Evolutionary conservation across 2,113 vertebrate genomes (phyloP), one percentile per base, ranked within the genome.

Genomic region (Oncorhynchus tshawytscha): DNA sequence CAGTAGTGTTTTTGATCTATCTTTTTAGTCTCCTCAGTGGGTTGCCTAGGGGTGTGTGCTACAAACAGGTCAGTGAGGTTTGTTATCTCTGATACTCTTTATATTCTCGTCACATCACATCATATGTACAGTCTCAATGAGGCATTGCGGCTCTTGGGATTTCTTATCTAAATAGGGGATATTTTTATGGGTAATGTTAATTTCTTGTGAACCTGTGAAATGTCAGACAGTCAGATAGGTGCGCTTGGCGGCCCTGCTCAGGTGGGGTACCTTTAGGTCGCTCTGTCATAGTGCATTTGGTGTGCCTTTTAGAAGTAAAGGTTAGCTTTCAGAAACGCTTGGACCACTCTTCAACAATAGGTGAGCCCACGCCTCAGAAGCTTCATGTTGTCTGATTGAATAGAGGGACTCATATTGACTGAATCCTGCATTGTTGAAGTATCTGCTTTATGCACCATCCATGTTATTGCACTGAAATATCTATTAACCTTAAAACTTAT

Each of bases 261-360:
- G 51, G 49, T n/a, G 27, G 9, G 24, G 24, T 59, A 34, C 18
- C 48, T 49, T 49, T 54, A 76, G 12, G 64, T 66, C 54, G 5
- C 22, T 39, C 70, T 82, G 77, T 79, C 81, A 73, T 48, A 8
- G 48, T 25, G 48, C 48, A 76, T 82, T 79, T 76, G 34, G 18
- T 22, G 54, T 57, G 25, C 24, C 22, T 25, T 64, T 59, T 57
- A 31, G 73, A 68, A 22, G 22, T 64, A 82, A 79, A 82, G 81
- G 77, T 82, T 82, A 79, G 69, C 81, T 76, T 78, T 75, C 69
- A 72, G 72, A 75, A 60, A 39, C 27, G 64, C 73, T 73, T 66
- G 34, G 62, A 67, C 66, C 9, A 70, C 70, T 81, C 25, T 66
- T 67, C 39, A 45, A 68, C 9, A n/a, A 49, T 67, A 39, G 66